These are phyloP conservation scores for Colletes collaris DNA, from an alignment of 2,888 invertebrate species.

Conservation along the genomic window DNA sequence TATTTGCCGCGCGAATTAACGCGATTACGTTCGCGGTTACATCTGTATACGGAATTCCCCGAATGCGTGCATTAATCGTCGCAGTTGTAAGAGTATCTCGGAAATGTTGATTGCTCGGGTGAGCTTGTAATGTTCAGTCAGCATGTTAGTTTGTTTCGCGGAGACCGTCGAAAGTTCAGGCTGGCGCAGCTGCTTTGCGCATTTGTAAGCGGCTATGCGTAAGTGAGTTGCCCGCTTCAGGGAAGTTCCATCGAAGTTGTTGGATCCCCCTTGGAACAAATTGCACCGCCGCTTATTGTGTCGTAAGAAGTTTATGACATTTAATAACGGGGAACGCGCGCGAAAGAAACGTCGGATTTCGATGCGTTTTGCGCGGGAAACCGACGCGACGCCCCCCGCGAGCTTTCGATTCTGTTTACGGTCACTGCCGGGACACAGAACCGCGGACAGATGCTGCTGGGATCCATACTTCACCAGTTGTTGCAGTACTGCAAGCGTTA, in stretches of 20 bases:
- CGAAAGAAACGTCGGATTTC: slow-evolving; percentile 6
- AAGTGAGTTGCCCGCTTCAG: slow-evolving; percentile 12
- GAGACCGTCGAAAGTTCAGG: slow-evolving; percentile 50
- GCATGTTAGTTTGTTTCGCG: slow-evolving; percentile 63
- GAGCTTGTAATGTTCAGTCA: slow-evolving; percentile 67
- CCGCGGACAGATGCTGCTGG: too few relatives aligned
- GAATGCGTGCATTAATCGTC: slow-evolving; percentile 63
- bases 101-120: slow-evolving; percentile 70
- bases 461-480: too few relatives aligned
- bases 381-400: neutral
- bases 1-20: slow-evolving; percentile 61
- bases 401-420: neutral
- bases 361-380: neutral
- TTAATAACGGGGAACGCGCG: slow-evolving; percentile 5
- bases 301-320: slow-evolving; percentile 1
- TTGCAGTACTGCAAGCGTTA: too few relatives aligned
- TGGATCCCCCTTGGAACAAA: slow-evolving; percentile 31
- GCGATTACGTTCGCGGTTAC: slow-evolving; percentile 50
- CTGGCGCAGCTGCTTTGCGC: slow-evolving; percentile 49
- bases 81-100: slow-evolving; percentile 67
- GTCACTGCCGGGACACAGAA: too few relatives aligned
- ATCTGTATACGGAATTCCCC: slow-evolving; percentile 60
- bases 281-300: slow-evolving; percentile 8
- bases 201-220: slow-evolving; percentile 34
- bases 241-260: slow-evolving; percentile 47